These are phyloP conservation scores for Aplocera efformata DNA, from an alignment of 2,888 invertebrate genomes.

Conservation along the genomic window DNA sequence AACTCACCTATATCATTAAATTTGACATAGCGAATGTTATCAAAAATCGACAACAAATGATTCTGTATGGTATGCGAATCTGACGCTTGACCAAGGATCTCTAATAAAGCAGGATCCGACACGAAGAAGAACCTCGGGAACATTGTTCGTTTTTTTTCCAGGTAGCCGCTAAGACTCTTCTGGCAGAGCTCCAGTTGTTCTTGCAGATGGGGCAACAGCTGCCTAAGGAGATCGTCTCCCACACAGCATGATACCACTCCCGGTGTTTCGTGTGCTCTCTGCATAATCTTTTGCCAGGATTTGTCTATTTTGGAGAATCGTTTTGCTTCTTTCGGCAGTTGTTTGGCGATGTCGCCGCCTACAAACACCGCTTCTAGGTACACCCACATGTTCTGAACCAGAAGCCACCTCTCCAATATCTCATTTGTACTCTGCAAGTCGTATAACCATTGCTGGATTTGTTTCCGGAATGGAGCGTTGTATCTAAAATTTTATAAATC, in stretches of 20 bases:
- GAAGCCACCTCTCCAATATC: constrained; percentile 96
- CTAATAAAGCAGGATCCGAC: constrained; percentile 94
- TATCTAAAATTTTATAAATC: constrained; percentile 87
- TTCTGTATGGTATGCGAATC: constrained; percentile 97
- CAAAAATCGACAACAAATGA: constrained; percentile 96
- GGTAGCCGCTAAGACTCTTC: constrained; percentile 96
- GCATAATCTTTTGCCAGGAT: constrained; percentile 99
- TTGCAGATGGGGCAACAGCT: constrained; percentile 95
- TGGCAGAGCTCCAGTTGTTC: constrained; percentile 98
- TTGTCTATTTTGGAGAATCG: constrained; percentile 98
- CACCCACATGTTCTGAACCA: constrained; percentile 99
- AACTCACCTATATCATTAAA: constrained; percentile 92
- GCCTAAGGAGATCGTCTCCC: constrained; percentile 95
- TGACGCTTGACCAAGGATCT: constrained; percentile 95
- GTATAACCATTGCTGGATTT: constrained; percentile 97
- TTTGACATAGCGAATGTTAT: constrained; percentile 94
- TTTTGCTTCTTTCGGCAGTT: constrained; percentile 96
- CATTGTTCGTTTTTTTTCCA: constrained; percentile 95
- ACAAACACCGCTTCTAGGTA: constrained; percentile 98
- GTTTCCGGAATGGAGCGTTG: constrained; percentile 97
- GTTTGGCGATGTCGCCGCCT: constrained; percentile 99
- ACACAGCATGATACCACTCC: constrained; percentile 98
- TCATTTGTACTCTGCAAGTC: constrained; percentile 98
- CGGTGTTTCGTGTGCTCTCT: constrained; percentile 96
- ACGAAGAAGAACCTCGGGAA: constrained; percentile 97